phyloP scores from a whole-genome alignment of 2,888 invertebrate species.

The Yponomeuta sedellus region DNA sequence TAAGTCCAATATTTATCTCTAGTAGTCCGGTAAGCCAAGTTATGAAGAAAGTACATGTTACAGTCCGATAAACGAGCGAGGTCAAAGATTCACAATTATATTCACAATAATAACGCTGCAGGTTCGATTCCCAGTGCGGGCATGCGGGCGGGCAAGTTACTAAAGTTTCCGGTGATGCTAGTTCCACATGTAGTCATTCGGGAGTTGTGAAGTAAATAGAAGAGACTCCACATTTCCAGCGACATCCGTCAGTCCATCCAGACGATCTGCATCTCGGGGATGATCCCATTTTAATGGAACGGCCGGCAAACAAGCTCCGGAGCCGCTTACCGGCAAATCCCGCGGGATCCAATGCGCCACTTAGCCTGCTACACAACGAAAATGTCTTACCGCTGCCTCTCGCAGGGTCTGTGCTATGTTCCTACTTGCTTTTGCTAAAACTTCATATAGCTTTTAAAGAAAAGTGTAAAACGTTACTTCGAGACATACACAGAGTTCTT shows the following conservation, averaged over 20 bases:
- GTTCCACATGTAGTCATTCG: background rate
- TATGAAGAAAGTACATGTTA: too few species aligned
- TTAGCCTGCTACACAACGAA: slow-evolving; percentile 40
- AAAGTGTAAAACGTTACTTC: background rate
- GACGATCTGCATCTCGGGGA: slow-evolving; percentile 67
- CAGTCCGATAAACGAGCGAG: too few species aligned
- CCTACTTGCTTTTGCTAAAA: slow-evolving; percentile 1
- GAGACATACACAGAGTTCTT: background rate
- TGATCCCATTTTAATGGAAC: slow-evolving; percentile 77
- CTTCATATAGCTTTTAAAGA: background rate
- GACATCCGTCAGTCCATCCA: slow-evolving; percentile 12
- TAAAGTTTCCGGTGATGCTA: slow-evolving; percentile 19
- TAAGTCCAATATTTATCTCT: too few species aligned
- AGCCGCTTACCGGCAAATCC: slow-evolving; percentile 73
- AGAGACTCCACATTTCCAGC: slow-evolving; percentile 3
- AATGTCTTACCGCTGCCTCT: slow-evolving; percentile 14
- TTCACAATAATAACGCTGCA: too few species aligned
- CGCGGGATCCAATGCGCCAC: slow-evolving; percentile 64
- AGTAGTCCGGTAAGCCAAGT: too few species aligned
- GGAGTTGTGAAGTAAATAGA: slow-evolving; percentile 6
- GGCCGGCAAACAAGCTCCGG: slow-evolving; percentile 72
- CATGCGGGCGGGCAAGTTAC: too few species aligned
- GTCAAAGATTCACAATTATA: too few species aligned
- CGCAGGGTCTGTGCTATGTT: background rate
- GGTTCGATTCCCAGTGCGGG: too few species aligned